phyloP scores from a whole-genome alignment of 2,888 invertebrate species.

The Tetranychus piercei region DNA sequence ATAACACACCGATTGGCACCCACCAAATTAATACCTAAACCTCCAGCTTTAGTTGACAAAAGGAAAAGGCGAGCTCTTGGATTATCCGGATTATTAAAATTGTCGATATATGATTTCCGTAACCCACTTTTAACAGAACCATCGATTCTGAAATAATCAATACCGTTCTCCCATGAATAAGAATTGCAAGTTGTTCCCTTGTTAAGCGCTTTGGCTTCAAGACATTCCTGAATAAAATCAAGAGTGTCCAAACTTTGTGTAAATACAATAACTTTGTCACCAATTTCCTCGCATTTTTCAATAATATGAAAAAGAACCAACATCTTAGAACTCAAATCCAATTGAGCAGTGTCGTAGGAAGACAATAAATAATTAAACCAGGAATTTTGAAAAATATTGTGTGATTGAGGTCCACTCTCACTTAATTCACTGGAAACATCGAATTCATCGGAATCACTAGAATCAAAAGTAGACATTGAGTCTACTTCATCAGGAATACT shows the following conservation, averaged over 20 bases:
- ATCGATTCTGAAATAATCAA: constrained; percentile 78
- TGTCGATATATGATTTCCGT: constrained; percentile 62
- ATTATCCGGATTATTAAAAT: constrained; percentile 68
- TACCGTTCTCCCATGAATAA: constrained; percentile 50
- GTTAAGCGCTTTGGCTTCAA: constrained; percentile 38
- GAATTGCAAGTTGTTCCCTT: constrained; percentile 11
- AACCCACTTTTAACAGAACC: constrained; percentile 71
- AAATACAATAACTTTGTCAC: constrained; percentile 92
- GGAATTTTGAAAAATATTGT: too few species aligned
- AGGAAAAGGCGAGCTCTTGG: constrained; percentile 58
- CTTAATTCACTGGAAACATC: too few species aligned
- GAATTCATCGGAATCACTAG: too few species aligned
- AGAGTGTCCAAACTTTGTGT: constrained; percentile 84
- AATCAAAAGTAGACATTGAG: not conserved
- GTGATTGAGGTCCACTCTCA: too few species aligned
- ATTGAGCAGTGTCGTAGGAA: constrained; percentile 12
- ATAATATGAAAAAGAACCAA: constrained; percentile 57
- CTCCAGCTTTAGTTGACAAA: constrained; percentile 90
- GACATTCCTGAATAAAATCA: constrained; percentile 77
- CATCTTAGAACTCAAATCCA: constrained; percentile 24
- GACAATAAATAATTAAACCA: too few species aligned
- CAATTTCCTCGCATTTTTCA: constrained; percentile 74
- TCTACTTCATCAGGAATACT: constrained; percentile 23
- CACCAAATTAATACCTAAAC: constrained; percentile 86
- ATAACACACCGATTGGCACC: constrained; percentile 93